These are phyloP conservation scores for Diarsia brunnea DNA, from an alignment of 2,888 invertebrate genomes.

Conservation along the genomic window DNA sequence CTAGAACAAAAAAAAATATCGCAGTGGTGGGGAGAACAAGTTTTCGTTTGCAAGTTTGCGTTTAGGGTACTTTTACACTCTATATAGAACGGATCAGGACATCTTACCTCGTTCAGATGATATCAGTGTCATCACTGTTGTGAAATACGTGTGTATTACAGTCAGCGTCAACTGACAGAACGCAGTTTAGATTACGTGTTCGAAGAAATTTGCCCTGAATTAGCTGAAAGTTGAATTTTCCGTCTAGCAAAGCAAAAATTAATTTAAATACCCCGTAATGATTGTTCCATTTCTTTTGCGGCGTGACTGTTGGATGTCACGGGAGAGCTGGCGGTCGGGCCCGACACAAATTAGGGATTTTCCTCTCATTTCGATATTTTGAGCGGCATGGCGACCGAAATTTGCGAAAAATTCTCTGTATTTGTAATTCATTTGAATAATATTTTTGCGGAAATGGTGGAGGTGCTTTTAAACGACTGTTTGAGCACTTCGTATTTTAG, in stretches of 20 bases:
- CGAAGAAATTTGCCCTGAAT: background rate
- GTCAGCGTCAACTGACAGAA: background rate
- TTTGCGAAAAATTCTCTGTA: constrained; percentile 13
- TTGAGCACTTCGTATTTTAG: constrained; percentile 20
- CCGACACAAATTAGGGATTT: constrained; percentile 48
- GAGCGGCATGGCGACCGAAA: constrained; percentile 8
- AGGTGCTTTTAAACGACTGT: constrained; percentile 25
- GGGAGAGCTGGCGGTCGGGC: constrained; percentile 18
- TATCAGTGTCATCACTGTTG: background rate
- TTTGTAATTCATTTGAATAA: constrained; percentile 34
- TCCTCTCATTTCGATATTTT: constrained; percentile 48
- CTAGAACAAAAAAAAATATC: too few species aligned
- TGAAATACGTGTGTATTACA: background rate
- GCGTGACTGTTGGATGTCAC: constrained; percentile 39
- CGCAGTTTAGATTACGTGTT: background rate
- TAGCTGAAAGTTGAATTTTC: background rate
- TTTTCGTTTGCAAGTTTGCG: too few species aligned
- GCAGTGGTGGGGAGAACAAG: too few species aligned
- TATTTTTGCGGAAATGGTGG: constrained; percentile 23
- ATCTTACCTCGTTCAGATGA: background rate
- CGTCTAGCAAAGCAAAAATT: constrained; percentile 17
- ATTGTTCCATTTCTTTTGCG: constrained; percentile 44
- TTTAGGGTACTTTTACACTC: too few species aligned
- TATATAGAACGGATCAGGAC: background rate
- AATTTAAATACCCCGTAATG: constrained; percentile 40